phyloP scores from a whole-genome alignment of 1,140 invertebrate species.

The Asbolus verrucosus region DNA sequence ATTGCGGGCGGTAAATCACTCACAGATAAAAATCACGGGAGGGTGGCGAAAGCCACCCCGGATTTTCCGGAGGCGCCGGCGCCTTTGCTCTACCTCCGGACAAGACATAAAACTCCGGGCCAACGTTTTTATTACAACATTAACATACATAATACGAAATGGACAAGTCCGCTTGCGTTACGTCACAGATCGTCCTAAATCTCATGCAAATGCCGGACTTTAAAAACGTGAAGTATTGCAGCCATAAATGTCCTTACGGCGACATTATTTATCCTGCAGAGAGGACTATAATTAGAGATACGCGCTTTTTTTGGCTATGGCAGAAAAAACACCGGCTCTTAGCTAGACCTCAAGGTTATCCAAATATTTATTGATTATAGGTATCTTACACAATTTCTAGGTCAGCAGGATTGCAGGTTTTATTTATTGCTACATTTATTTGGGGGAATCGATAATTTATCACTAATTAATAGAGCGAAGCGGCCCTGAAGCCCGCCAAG shows the following conservation, averaged over 20 bases:
- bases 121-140: slow-evolving; percentile 31
- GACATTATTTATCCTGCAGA: slow-evolving; percentile 10
- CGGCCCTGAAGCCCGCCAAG: slow-evolving; percentile 30
- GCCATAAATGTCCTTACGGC: slow-evolving; percentile 17
- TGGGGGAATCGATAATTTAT: slow-evolving; percentile 15
- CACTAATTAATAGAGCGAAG: slow-evolving; percentile 23
- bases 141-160: slow-evolving; percentile 37
- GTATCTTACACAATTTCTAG: slow-evolving; percentile 45
- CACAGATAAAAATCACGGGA: too few species aligned
- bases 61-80: background rate
- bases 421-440: slow-evolving; percentile 38
- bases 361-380: slow-evolving; percentile 45
- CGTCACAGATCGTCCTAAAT: slow-evolving; percentile 38
- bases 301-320: slow-evolving; percentile 5
- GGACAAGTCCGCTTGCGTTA: slow-evolving; percentile 24
- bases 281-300: slow-evolving; percentile 25
- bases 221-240: slow-evolving; percentile 4
- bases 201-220: slow-evolving; percentile 34
- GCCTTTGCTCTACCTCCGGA: background rate
- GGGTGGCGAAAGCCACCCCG: too few species aligned
- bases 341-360: slow-evolving; percentile 35
- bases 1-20: too few species aligned
- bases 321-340: slow-evolving; percentile 26
- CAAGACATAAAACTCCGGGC: too few species aligned
- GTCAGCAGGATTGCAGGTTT: slow-evolving; percentile 39